Evolutionary conservation across 2,797 vertebrate genomes (phyloP).

Genomic region (Glyptemys insculpta): DNA sequence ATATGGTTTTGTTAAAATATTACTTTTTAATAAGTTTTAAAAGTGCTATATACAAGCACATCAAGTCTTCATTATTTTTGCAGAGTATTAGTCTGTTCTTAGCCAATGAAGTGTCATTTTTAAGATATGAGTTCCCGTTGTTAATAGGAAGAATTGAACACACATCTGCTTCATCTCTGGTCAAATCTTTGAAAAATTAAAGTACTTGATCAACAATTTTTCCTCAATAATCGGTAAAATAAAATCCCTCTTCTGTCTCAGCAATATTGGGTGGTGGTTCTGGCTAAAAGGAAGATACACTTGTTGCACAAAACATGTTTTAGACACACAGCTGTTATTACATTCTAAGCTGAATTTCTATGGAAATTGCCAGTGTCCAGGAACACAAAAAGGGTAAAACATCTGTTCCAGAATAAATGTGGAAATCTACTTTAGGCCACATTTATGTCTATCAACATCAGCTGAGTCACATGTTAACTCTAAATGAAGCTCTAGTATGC

Average conservation of each 20-base stretch:
- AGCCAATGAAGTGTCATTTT: background rate
- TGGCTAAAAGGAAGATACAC: constrained; percentile 28
- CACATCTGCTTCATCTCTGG: background rate
- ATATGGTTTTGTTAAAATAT: background rate
- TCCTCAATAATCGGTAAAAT: background rate
- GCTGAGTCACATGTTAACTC: constrained; percentile 64
- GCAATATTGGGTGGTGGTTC: background rate
- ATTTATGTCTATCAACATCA: constrained; percentile 62
- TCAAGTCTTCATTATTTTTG: background rate
- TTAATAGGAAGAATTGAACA: background rate
- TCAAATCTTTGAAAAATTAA: background rate
- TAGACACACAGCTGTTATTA: constrained; percentile 31
- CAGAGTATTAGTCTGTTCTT: background rate
- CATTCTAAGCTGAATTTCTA: constrained; percentile 31
- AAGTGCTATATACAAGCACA: background rate
- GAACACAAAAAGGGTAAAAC: constrained; percentile 46
- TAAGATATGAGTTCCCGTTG: background rate
- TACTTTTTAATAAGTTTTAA: background rate
- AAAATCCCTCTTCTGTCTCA: background rate
- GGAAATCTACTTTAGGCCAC: constrained; percentile 56
- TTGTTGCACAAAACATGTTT: constrained; percentile 45
- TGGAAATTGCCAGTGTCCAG: constrained; percentile 55
- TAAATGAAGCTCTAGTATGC: constrained; percentile 18
- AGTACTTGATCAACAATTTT: constrained; percentile 12
- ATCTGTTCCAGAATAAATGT: constrained; percentile 72